These are phyloP conservation scores for Toxostoma redivivum DNA, from an alignment of 2,113 vertebrate species.

Conservation along the genomic window DNA sequence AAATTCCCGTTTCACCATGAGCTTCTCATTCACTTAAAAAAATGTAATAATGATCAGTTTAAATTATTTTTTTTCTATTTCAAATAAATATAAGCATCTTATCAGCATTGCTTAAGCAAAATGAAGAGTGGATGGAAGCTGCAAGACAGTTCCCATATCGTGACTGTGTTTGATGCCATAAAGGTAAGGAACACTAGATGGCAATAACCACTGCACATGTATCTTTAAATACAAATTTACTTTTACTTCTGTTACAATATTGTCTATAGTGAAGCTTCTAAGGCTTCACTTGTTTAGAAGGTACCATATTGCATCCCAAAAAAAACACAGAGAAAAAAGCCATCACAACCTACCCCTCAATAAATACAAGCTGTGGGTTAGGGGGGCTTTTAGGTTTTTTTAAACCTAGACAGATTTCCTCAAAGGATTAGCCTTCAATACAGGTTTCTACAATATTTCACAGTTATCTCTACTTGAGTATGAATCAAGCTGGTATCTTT, in stretches of 20 bases:
- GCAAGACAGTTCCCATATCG: background rate
- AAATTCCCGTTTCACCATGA: background rate
- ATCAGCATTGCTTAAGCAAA: background rate
- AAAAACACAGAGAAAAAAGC: fast-evolving
- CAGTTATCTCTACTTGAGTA: background rate
- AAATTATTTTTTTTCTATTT: background rate
- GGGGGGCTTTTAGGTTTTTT: fast-evolving
- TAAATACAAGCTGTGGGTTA: background rate
- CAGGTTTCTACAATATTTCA: background rate
- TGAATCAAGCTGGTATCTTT: background rate
- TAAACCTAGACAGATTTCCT: background rate
- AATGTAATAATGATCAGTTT: background rate
- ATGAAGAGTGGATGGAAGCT: background rate
- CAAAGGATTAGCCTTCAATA: background rate
- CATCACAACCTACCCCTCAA: fast-evolving
- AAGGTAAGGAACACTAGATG: conserved; percentile 50
- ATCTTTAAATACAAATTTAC: background rate
- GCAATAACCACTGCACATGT: background rate
- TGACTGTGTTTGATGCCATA: background rate
- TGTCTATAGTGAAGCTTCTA: background rate
- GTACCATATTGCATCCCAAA: background rate
- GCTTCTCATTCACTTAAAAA: background rate
- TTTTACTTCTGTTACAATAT: background rate
- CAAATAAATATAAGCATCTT: background rate
- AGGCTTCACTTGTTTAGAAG: background rate